Evolutionary conservation across 2,113 vertebrate species (phyloP).

Genomic region (Pristiophorus japonicus): DNA sequence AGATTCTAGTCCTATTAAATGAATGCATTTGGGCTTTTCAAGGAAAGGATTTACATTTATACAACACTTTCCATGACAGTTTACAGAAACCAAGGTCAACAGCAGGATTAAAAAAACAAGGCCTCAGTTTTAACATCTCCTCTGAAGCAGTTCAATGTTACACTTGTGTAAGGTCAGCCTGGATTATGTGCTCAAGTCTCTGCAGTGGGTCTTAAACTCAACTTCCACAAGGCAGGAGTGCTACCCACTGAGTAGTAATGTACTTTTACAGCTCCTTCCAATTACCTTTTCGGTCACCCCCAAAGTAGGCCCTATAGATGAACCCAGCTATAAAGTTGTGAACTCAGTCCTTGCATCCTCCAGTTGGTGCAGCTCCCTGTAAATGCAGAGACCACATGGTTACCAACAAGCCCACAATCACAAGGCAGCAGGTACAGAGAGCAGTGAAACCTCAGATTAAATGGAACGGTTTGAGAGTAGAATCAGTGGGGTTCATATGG

Average conservation of each 20-base stretch:
- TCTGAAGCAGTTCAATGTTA: no score
- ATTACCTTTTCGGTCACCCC: neutral
- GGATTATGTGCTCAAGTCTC: no score
- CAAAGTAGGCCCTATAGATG: neutral
- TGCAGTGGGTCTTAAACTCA: no score
- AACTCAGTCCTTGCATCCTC: neutral
- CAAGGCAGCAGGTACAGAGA: neutral
- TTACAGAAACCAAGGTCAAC: no score
- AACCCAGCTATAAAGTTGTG: neutral
- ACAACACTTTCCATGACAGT: no score
- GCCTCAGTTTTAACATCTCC: no score
- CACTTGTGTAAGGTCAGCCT: no score
- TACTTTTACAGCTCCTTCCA: neutral
- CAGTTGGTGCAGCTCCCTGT: neutral
- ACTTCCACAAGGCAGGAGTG: neutral
- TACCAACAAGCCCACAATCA: slow-evolving; percentile 21
- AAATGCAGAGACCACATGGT: neutral
- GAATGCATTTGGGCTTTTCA: no score
- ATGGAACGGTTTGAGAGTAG: slow-evolving; percentile 48
- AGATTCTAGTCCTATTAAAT: no score
- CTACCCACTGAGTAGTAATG: no score
- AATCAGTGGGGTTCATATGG: slow-evolving; percentile 52
- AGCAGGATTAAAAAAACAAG: no score
- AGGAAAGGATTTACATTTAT: no score
- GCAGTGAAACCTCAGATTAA: slow-evolving; percentile 42